Evolutionary conservation across 1,140 invertebrate genomes (phyloP), one percentile per base, ranked within the genome.

Genomic region (Calephelis nemesis): DNA sequence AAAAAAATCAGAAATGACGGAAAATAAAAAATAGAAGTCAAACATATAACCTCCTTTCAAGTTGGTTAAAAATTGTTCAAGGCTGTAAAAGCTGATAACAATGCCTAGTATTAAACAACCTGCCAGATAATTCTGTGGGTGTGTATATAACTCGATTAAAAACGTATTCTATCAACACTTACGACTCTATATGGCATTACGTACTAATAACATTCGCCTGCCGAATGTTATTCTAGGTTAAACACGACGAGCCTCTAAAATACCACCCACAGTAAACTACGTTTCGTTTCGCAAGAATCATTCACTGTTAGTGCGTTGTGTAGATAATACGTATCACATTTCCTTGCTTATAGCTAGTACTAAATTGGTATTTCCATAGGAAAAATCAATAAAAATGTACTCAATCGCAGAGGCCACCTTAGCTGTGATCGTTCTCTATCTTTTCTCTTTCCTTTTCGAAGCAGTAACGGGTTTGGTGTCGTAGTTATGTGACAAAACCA

Each of bases 401-500:
- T 87, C 88, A 15, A 83, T 91, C 67, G 88, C 88, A 69, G 88
- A 91, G 73, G 88, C 85, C 60, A 90, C 87, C 30, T 70, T 91
- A 64, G 88, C 88, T 71, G 87, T 91, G 68, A 68, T 88, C 62
- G 86, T 91, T 68, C 77, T 91, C 40, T 91, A 91, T 60, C 73
- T 91, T 54, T 90, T 91, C 68, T 90, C 88, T 52, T 91, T 91
- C 63, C 74, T 91, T 10, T 91, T 91, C 63, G 88, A 91, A 82
- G 87, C 88, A 47, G 87, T 91, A 63, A 85, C 87, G 72, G 86
- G 86, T 74, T 77, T 91, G 72, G 78, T 88, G 63, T 80, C 79
- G 48, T 90, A 87, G 75, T 66, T 63, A 69, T 68, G 71, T 72
- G 48, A 68, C 63, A 71, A 71, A 76, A 48, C 63, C 71, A 71